phyloP scores from a whole-genome alignment of 1,140 invertebrate species.

The Choristoneura fumiferana region DNA sequence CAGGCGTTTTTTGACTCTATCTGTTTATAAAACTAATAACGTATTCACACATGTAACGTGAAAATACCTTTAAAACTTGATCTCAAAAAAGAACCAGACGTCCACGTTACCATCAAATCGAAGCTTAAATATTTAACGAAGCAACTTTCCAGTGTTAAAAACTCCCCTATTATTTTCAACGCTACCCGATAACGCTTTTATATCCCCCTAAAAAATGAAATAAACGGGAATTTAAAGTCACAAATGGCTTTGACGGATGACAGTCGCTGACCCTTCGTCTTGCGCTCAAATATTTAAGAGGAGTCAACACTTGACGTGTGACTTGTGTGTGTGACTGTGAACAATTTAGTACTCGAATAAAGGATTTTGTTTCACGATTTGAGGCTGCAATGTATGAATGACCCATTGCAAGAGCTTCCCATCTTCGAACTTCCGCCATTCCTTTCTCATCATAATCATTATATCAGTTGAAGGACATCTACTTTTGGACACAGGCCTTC shows the following conservation, averaged over 20 bases:
- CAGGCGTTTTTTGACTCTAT: no score
- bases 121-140: constrained; percentile 50
- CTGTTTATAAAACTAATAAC: no score
- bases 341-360: no score
- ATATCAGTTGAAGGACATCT: no score
- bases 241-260: constrained; percentile 72
- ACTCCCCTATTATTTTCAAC: constrained; percentile 62
- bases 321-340: constrained; percentile 14
- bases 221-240: constrained; percentile 66
- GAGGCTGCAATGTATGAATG: no score
- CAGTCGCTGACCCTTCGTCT: constrained; percentile 56
- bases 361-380: no score
- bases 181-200: constrained; percentile 71
- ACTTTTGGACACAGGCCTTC: no score
- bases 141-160: constrained; percentile 63
- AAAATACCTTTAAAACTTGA: neutral
- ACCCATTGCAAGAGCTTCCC: no score
- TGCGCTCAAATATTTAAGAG: constrained; percentile 60
- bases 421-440: no score
- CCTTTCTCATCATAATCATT: no score
- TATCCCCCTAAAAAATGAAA: constrained; percentile 52
- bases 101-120: constrained; percentile 33
- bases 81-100: constrained; percentile 8
- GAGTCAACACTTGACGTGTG: constrained; percentile 39
- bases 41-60: constrained; percentile 25